Evolutionary conservation across 2,113 vertebrate species (phyloP).

Genomic region (Myotis lucifugus): DNA sequence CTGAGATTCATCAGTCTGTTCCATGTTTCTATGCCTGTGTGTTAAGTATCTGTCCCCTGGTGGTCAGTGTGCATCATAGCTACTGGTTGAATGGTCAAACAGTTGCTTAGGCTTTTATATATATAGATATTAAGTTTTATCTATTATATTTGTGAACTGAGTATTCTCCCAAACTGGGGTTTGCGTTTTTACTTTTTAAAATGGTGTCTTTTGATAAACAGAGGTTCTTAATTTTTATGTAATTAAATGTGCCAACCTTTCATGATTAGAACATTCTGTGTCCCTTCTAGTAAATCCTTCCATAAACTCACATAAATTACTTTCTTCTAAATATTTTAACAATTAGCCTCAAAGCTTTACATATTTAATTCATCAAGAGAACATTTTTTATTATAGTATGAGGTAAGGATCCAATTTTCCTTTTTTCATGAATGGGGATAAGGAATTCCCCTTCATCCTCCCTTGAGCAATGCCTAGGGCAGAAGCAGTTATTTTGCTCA

Average conservation of each 20-base stretch:
- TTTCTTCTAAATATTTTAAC: constrained; percentile 27
- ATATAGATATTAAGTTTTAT: background rate
- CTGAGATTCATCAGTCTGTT: no score
- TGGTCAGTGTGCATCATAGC: no score
- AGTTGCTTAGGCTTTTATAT: no score
- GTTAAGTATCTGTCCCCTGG: no score
- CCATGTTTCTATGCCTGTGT: no score
- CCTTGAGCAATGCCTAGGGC: background rate
- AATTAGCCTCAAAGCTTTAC: background rate
- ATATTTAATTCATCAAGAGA: background rate
- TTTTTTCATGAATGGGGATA: background rate
- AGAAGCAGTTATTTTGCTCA: background rate
- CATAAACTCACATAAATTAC: background rate
- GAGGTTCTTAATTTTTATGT: constrained; percentile 15
- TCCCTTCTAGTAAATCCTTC: background rate
- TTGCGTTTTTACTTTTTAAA: background rate
- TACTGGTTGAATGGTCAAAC: no score
- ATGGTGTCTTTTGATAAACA: background rate
- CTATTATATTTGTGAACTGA: background rate
- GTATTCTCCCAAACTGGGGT: background rate
- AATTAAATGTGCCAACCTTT: background rate
- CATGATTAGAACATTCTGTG: background rate
- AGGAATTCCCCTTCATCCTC: background rate
- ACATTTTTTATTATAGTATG: background rate
- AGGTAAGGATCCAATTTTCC: background rate